Evolutionary conservation across 2,113 vertebrate genomes (phyloP), one percentile per base, ranked within the genome.

Genomic region (Abramis brama): DNA sequence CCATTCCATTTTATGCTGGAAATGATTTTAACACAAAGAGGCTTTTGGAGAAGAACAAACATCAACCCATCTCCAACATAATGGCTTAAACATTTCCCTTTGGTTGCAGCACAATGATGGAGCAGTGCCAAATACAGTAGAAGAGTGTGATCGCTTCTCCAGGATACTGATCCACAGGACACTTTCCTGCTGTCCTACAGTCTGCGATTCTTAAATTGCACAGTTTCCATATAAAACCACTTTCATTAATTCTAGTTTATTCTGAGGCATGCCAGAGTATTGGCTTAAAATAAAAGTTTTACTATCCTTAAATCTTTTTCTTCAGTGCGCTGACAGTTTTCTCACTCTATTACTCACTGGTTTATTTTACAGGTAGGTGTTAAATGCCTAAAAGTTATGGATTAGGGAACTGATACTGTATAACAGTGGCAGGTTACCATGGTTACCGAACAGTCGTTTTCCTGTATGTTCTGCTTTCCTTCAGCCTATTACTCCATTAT

Each of bases 121-220:
- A 55, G 17, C 19, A 55, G 12, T 11, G 73, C 83, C 85, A 76
- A 71, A 76, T 57, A 60, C 47, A 80, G 43, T 39, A 33, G 74
- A 64, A 79, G 76, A 82, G 74, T 47, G 80, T 84, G 85, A 93
- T 91, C 80, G 62, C 47, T 93, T 92, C 89, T 89, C 89, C 90
- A 45, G 60, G 87, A 83, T 75, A 87, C n/a, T 87, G 39, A 82
- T 68, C 68, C 30, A 30, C n/a, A 86, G 52, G 73, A n/a, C 55
- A 55, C 68, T 89, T 87, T 76, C 86, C 85, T 88, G 68, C 88
- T 90, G 60, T 66, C 86, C 86, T 36, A 71, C 73, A 79, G 47
- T 43, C 60, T 86, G 89, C 57, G 79, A 86, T 87, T 88, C 45
- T 55, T 70, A 64, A 74, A 82, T 27, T 76, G 82, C 75, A 77